Conservation (phyloP, 2,797 vertebrate genomes). For the Florisuga fusca region DNA sequence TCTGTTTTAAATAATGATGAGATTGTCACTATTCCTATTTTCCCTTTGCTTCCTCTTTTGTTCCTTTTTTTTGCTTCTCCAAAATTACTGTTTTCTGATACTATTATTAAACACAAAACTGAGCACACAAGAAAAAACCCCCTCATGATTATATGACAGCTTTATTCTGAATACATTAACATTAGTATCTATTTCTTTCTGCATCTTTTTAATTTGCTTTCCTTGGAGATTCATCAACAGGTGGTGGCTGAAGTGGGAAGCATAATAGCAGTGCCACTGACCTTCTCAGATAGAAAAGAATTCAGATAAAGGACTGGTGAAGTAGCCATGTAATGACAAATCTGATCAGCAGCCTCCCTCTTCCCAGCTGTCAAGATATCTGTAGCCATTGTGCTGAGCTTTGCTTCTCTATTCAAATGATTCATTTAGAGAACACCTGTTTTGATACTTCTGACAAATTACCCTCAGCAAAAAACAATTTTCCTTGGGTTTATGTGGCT, state of each 20-base stretch:
- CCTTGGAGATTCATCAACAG: neutral
- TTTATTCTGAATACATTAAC: constrained; percentile 25
- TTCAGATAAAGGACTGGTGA: neutral
- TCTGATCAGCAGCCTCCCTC: neutral
- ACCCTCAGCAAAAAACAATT: neutral
- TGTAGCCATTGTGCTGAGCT: neutral
- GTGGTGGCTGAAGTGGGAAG: neutral
- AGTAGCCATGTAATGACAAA: neutral
- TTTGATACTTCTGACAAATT: neutral
- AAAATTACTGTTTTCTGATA: constrained; percentile 32
- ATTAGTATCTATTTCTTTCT: neutral
- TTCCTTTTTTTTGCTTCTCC: neutral
- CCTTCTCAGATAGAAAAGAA: neutral
- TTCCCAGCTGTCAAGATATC: neutral
- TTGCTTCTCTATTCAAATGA: neutral
- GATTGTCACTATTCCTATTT: constrained; percentile 16
- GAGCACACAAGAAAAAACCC: neutral
- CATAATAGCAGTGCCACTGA: neutral
- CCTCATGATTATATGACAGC: neutral
- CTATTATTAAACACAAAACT: constrained; percentile 28
- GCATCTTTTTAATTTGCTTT: constrained; percentile 2
- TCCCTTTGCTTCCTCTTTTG: neutral
- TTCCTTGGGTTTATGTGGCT: neutral
- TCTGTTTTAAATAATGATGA: constrained; percentile 46
- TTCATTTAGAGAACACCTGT: neutral